Conservation (phyloP, 2,797 vertebrate genomes). For the Aphelocoma californica region DNA sequence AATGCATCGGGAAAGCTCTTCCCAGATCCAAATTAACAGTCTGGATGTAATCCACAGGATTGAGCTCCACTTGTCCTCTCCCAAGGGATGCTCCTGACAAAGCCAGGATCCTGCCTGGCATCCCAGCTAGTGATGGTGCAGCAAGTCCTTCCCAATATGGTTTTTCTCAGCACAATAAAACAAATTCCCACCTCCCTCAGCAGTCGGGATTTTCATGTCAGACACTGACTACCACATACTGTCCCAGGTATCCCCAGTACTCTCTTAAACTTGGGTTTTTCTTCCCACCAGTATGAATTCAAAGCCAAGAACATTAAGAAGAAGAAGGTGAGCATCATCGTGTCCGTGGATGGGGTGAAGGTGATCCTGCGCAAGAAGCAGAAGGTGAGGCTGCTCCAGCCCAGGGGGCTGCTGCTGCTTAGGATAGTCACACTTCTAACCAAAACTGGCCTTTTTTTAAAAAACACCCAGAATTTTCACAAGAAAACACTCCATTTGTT, state of each 20-base stretch:
- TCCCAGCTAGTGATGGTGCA: background rate
- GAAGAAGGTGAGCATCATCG: slow-evolving; percentile 88
- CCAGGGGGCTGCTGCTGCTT: background rate
- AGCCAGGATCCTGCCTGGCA: background rate
- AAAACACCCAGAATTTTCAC: background rate
- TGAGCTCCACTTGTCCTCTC: background rate
- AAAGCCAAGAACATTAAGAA: slow-evolving; percentile 92
- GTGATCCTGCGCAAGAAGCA: slow-evolving; percentile 86
- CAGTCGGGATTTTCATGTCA: background rate
- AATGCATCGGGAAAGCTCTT: fast-evolving
- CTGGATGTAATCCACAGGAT: background rate
- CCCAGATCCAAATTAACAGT: background rate
- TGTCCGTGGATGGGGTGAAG: slow-evolving; percentile 86
- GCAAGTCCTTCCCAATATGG: background rate
- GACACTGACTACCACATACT: background rate
- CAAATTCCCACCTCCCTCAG: background rate
- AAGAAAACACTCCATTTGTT: background rate
- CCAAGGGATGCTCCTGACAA: background rate
- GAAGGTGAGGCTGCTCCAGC: slow-evolving; percentile 72
- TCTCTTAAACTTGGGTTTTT: background rate
- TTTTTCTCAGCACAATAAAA: background rate
- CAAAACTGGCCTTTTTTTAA: background rate
- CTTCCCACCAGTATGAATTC: slow-evolving; percentile 84
- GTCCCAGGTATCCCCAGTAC: background rate
- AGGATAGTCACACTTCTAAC: background rate